Evolutionary conservation across 1,140 invertebrate species (phyloP).

Genomic region (Anastrepha ludens): DNA sequence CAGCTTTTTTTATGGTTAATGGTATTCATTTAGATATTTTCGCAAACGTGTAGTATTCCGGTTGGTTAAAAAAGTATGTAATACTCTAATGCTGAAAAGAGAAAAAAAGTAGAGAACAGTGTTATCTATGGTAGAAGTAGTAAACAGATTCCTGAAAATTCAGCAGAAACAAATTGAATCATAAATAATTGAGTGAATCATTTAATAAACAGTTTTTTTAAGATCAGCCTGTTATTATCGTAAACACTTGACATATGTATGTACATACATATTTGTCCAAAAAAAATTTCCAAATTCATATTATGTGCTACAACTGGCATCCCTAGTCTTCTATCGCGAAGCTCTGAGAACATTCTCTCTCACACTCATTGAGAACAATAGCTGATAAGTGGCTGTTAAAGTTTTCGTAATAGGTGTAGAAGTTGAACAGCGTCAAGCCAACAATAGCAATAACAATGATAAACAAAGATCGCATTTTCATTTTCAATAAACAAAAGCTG

Average conservation of each 20-base stretch:
- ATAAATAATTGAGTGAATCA: not conserved
- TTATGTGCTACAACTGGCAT: not conserved
- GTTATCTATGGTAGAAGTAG: no score
- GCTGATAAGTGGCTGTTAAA: not conserved
- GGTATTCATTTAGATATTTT: no score
- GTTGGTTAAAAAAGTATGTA: no score
- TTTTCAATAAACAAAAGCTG: slow-evolving; percentile 9
- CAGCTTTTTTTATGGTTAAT: no score
- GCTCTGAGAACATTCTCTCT: not conserved
- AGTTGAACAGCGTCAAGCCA: not conserved
- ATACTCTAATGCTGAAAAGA: no score
- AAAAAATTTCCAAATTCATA: not conserved
- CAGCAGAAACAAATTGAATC: no score
- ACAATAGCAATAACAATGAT: slow-evolving; percentile 28
- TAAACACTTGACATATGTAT: not conserved
- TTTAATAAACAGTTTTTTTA: not conserved
- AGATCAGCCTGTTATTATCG: not conserved
- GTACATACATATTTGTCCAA: not conserved
- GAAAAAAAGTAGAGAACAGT: no score
- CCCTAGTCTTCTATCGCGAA: not conserved
- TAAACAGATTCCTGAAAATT: no score
- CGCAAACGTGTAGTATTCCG: no score
- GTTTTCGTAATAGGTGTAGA: not conserved
- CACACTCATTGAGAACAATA: not conserved
- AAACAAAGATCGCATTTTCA: slow-evolving; percentile 12